phyloP scores from a whole-genome alignment of 2,113 vertebrate species.

The Sorex araneus region DNA sequence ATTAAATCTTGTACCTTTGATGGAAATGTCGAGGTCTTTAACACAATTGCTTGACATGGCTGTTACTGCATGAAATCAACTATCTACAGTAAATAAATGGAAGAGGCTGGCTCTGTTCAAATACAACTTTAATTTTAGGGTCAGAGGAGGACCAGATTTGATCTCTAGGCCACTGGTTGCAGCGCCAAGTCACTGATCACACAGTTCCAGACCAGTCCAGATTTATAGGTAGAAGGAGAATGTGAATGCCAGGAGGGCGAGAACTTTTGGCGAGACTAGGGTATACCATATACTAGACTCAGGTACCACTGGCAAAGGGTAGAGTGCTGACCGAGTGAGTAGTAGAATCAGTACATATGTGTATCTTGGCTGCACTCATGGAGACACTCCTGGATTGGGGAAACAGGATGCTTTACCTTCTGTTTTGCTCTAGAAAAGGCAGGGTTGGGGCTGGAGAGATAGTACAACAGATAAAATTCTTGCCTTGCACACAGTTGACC shows the following conservation, averaged over 20 bases:
- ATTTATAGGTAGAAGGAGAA: neutral
- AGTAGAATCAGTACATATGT: too few species aligned
- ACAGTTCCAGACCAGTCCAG: too few species aligned
- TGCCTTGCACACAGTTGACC: too few species aligned
- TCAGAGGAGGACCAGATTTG: neutral
- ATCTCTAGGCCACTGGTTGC: neutral
- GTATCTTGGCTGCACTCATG: neutral
- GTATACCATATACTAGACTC: too few species aligned
- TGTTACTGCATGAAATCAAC: neutral
- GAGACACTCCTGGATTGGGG: neutral
- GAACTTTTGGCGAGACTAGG: too few species aligned
- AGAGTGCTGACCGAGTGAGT: neutral
- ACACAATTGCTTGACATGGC: neutral
- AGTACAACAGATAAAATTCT: too few species aligned
- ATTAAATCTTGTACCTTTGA: neutral
- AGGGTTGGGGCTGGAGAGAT: neutral
- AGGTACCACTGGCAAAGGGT: neutral
- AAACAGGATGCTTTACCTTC: accelerated
- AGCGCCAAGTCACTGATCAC: neutral
- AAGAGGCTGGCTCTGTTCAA: neutral
- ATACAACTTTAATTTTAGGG: neutral
- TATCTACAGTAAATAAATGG: neutral
- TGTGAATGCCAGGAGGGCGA: too few species aligned
- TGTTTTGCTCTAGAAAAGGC: neutral
- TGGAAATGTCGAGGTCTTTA: neutral